Evolutionary conservation across 2,888 invertebrate genomes (phyloP).

Genomic region (Onchidella celtica): DNA sequence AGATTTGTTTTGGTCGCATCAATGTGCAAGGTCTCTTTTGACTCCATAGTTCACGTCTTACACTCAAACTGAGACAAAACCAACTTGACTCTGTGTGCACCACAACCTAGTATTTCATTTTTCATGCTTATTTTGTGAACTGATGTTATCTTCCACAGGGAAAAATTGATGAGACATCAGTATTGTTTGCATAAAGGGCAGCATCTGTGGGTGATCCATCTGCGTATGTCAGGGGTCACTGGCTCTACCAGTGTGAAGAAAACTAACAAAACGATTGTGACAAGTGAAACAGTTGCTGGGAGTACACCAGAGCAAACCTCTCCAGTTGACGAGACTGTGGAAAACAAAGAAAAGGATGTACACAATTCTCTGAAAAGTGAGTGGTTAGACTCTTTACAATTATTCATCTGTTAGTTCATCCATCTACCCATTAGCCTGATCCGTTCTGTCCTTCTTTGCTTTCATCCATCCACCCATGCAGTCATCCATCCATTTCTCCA

Average conservation of each 20-base stretch:
- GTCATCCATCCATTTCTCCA: not conserved
- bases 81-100: too few species aligned
- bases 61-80: too few species aligned
- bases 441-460: not conserved
- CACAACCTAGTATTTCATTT: too few species aligned
- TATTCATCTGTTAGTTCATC: not conserved
- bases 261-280: not conserved
- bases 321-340: not conserved
- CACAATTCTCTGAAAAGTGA: too few species aligned
- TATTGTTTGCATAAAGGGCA: constrained; percentile 47
- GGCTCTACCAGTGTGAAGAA: constrained; percentile 21
- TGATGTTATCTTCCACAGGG: constrained; percentile 38
- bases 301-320: not conserved
- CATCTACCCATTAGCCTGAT: not conserved
- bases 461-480: not conserved
- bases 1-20: too few species aligned
- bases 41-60: too few species aligned
- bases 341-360: too few species aligned
- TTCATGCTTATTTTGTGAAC: too few species aligned
- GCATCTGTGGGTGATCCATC: constrained; percentile 51
- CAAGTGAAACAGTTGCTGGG: too few species aligned
- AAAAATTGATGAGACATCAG: constrained; percentile 52
- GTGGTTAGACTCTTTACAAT: not conserved
- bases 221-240: constrained; percentile 29
- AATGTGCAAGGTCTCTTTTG: too few species aligned